phyloP scores from a whole-genome alignment of 1,140 invertebrate genomes.

The Aporrectodea caliginosa region DNA sequence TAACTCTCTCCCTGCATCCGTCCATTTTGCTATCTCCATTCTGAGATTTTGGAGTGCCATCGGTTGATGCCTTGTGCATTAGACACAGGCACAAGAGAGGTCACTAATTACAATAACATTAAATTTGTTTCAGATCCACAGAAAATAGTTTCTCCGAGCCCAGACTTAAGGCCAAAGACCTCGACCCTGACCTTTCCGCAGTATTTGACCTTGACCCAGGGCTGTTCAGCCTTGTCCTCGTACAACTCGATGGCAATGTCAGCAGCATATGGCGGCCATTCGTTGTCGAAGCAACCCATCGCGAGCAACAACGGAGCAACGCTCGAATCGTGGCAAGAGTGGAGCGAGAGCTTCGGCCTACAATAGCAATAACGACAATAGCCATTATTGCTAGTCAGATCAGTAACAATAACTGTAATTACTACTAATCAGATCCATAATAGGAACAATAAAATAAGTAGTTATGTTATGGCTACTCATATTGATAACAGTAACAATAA shows the following conservation, averaged over 20 bases:
- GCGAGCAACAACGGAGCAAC: slow-evolving; percentile 39
- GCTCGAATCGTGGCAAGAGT: slow-evolving; percentile 40
- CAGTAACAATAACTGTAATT: too few relatives aligned
- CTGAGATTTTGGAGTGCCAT: too few relatives aligned
- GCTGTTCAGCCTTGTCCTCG: slow-evolving; percentile 35
- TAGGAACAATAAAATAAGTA: too few relatives aligned
- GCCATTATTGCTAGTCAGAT: neutral
- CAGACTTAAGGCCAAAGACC: neutral
- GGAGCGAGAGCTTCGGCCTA: neutral
- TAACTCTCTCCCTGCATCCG: too few relatives aligned
- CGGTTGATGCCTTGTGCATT: too few relatives aligned
- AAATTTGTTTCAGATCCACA: neutral
- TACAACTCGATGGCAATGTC: slow-evolving; percentile 44
- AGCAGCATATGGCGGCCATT: slow-evolving; percentile 47
- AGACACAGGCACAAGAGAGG: too few relatives aligned
- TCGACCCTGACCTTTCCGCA: slow-evolving; percentile 38
- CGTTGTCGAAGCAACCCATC: slow-evolving; percentile 38
- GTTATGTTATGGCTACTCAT: too few relatives aligned
- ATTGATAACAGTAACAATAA: too few relatives aligned
- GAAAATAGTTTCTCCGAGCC: neutral
- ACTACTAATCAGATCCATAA: too few relatives aligned
- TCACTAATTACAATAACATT: too few relatives aligned
- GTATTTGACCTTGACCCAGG: slow-evolving; percentile 42
- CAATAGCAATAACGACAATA: neutral
- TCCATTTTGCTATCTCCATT: too few relatives aligned